Conservation (phyloP, 2,888 invertebrate species). For the Iphiclides podalirius region DNA sequence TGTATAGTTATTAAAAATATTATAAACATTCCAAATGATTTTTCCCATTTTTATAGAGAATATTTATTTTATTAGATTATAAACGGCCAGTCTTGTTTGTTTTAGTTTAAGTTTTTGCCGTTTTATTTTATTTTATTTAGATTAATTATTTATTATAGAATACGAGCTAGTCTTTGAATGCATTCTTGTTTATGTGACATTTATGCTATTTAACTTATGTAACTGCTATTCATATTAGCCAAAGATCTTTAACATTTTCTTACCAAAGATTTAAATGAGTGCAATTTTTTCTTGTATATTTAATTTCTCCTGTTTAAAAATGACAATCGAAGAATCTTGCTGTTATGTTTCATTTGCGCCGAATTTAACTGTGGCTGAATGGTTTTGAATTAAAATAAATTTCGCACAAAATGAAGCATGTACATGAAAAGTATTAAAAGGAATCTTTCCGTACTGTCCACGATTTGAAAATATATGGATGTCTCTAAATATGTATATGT, state of each 20-base stretch:
- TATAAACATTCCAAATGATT: conserved; percentile 4
- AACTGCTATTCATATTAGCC: conserved; percentile 1
- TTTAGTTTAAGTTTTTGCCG: conserved; percentile 13
- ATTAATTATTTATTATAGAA: conserved; percentile 18
- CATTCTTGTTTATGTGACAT: not conserved
- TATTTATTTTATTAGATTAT: not conserved
- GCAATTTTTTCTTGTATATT: conserved; percentile 22
- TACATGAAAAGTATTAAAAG: not conserved
- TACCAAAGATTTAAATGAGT: conserved; percentile 25
- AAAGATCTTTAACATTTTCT: conserved; percentile 13
- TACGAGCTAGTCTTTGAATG: conserved; percentile 21
- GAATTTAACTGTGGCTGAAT: conserved; percentile 1
- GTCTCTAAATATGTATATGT: conserved; percentile 6
- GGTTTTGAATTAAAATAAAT: conserved; percentile 1
- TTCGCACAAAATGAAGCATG: conserved; percentile 19
- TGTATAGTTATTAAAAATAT: not conserved
- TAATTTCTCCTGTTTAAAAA: not conserved
- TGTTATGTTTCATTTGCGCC: conserved; percentile 12
- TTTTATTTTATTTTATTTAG: conserved; percentile 20
- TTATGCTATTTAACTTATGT: not conserved
- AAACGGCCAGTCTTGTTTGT: not conserved
- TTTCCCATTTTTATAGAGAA: conserved; percentile 1
- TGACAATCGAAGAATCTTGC: not conserved
- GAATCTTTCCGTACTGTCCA: conserved; percentile 7
- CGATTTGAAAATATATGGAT: conserved; percentile 4